Evolutionary conservation across 2,888 invertebrate species (phyloP).

Genomic region (Heliconius sara): DNA sequence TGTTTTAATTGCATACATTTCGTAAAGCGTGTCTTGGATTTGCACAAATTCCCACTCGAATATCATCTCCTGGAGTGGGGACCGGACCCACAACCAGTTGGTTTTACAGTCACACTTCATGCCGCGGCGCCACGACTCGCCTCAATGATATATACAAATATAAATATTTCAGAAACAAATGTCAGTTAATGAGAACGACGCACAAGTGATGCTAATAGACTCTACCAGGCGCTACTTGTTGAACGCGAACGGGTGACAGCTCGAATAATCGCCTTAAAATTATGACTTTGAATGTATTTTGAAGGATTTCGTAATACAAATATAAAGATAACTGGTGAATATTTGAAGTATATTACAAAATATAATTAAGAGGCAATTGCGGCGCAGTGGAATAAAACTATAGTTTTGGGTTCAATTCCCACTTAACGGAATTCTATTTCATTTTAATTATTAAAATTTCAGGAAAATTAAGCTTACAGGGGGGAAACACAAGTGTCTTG

Average conservation of each 20-base stretch:
- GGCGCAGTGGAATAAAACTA: too few species aligned
- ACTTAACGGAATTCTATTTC: too few species aligned
- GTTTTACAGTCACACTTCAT: too few species aligned
- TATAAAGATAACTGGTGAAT: neutral
- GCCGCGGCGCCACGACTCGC: too few species aligned
- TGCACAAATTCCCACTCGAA: too few species aligned
- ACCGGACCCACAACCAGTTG: too few species aligned
- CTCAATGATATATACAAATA: neutral
- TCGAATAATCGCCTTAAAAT: neutral
- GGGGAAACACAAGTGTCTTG: too few species aligned
- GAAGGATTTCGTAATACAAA: neutral
- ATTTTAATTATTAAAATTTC: too few species aligned
- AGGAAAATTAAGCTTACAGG: too few species aligned
- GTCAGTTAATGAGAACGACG: neutral
- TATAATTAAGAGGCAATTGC: neutral
- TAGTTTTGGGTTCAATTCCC: neutral
- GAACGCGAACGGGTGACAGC: neutral
- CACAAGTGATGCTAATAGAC: slow-evolving; percentile 4
- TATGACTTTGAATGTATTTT: neutral
- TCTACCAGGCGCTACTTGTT: slow-evolving; percentile 15
- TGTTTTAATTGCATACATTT: too few species aligned
- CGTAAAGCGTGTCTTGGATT: too few species aligned
- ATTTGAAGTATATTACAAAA: neutral
- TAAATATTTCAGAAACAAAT: slow-evolving; percentile 1
- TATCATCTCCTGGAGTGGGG: too few species aligned